Conservation (phyloP, 2,797 vertebrate species). For the Nannoperca obscura region DNA sequence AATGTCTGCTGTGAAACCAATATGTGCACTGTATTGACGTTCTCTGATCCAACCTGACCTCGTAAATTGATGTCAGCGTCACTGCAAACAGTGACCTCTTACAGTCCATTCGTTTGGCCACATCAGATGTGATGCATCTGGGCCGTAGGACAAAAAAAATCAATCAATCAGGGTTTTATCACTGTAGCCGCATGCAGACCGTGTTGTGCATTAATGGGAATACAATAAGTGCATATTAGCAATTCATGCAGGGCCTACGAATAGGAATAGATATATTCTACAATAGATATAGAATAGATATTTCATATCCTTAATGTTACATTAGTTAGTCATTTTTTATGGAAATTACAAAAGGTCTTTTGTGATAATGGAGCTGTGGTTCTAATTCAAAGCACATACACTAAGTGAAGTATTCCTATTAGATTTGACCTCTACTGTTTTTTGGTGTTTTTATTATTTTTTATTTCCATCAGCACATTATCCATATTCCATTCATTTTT, state of each 20-base stretch:
- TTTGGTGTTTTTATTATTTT: not conserved
- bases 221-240: slow-evolving; percentile 17
- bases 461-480: not conserved
- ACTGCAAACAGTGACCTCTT: slow-evolving; percentile 59
- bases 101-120: slow-evolving; percentile 51
- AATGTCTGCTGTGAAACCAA: not conserved
- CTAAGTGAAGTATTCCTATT: slow-evolving; percentile 1
- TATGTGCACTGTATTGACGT: slow-evolving; percentile 43
- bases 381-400: not conserved
- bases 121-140: slow-evolving; percentile 57
- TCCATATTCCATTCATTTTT: not conserved
- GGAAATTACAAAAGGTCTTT: not conserved
- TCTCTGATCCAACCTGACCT: slow-evolving; percentile 56
- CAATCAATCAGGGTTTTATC: slow-evolving; percentile 62
- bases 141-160: slow-evolving; percentile 42
- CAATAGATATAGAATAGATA: too few relatives aligned
- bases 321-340: not conserved
- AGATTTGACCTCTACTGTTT: not conserved
- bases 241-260: not conserved
- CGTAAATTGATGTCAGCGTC: slow-evolving; percentile 47
- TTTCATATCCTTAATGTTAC: not conserved
- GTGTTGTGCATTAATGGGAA: slow-evolving; percentile 9
- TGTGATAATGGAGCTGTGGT: not conserved
- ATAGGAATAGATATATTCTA: too few relatives aligned
- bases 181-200: slow-evolving; percentile 25